These are phyloP conservation scores for Amiota minor DNA, from an alignment of 2,888 invertebrate species.

Conservation along the genomic window DNA sequence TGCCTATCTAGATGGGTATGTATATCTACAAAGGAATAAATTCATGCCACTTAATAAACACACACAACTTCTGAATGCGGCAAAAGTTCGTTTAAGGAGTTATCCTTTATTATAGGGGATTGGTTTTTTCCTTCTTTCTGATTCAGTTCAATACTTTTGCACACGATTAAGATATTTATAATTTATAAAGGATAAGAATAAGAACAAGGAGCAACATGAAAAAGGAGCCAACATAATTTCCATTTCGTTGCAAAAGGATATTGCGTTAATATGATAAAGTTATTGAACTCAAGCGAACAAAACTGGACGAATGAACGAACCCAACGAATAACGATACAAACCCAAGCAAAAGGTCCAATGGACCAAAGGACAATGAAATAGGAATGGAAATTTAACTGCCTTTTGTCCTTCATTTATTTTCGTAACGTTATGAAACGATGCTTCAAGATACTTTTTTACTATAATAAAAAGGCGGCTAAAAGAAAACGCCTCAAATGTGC, in stretches of 20 bases:
- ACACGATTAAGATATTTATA: slow-evolving; percentile 64
- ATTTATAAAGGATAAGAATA: slow-evolving; percentile 50
- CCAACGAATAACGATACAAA: background rate
- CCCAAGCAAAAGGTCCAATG: background rate
- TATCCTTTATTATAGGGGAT: background rate
- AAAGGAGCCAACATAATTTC: slow-evolving; percentile 43
- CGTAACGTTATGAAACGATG: no score
- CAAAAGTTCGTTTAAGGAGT: background rate
- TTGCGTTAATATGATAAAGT: slow-evolving; percentile 61
- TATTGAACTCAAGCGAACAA: slow-evolving; percentile 21
- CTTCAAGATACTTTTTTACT: no score
- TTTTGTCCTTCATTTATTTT: no score
- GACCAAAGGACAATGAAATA: background rate
- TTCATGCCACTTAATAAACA: slow-evolving; percentile 61
- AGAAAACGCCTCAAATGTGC: no score
- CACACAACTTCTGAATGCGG: slow-evolving; percentile 7
- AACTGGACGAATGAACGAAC: background rate
- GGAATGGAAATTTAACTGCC: background rate
- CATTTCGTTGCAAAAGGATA: slow-evolving; percentile 54
- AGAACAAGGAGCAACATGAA: slow-evolving; percentile 9
- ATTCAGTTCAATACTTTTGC: slow-evolving; percentile 61
- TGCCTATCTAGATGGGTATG: background rate
- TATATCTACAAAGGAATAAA: slow-evolving; percentile 61
- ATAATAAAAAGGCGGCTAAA: no score
- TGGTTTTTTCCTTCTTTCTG: slow-evolving; percentile 14